A percentile compares a stretch with the other conserved stretches of the same genome.
Conservation (phyloP, 2,797 vertebrate species). For the Myripristis jacobus region DNA sequence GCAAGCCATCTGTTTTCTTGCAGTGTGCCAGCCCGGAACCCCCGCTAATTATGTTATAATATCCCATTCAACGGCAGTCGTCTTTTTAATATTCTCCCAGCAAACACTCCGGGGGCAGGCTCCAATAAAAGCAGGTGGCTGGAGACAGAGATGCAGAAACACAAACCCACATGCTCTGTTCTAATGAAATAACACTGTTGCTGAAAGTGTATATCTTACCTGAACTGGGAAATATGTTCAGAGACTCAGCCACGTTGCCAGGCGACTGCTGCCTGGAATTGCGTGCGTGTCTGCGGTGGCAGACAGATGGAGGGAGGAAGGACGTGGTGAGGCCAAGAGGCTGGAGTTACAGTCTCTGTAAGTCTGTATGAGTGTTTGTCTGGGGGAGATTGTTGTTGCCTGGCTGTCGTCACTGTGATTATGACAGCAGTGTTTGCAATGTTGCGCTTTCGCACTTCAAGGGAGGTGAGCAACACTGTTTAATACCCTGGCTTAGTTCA, state of each 20-base stretch:
- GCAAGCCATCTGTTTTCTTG: constrained; percentile 91
- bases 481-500: constrained; percentile 61
- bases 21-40: constrained; percentile 85
- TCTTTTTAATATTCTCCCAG: constrained; percentile 84
- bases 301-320: constrained; percentile 80
- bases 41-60: constrained; percentile 92
- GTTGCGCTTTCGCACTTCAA: constrained; percentile 67
- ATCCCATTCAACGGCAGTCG: constrained; percentile 86
- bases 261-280: constrained; percentile 84
- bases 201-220: constrained; percentile 83
- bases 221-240: constrained; percentile 83
- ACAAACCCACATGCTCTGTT: constrained; percentile 74
- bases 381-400: constrained; percentile 52
- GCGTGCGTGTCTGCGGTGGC: constrained; percentile 70
- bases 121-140: constrained; percentile 84
- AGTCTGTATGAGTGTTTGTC: constrained; percentile 34
- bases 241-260: constrained; percentile 85
- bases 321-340: constrained; percentile 70
- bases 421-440: constrained; percentile 66
- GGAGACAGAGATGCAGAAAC: constrained; percentile 75
- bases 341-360: constrained; percentile 61
- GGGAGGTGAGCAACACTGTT: constrained; percentile 63
- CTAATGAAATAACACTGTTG: constrained; percentile 81
- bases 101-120: constrained; percentile 80
- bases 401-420: constrained; percentile 50